Evolutionary conservation across 2,113 vertebrate genomes (phyloP).

Genomic region (Lagopus muta): DNA sequence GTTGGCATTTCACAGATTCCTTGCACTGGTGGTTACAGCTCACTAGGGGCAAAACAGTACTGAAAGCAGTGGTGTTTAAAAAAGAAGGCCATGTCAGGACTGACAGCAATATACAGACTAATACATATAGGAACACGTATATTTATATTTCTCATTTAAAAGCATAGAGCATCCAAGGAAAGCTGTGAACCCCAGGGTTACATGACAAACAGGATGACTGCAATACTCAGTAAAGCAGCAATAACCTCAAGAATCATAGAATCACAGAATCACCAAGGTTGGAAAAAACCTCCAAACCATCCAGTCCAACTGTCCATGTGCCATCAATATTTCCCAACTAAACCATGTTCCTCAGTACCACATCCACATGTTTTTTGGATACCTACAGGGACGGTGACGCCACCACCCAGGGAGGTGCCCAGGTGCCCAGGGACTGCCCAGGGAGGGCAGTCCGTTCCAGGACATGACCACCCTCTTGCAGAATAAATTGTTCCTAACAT

Average conservation of each 20-base stretch:
- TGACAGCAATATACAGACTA: background rate
- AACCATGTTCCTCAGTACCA: too few relatives aligned
- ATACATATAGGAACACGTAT: background rate
- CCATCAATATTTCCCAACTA: too few relatives aligned
- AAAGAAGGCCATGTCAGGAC: background rate
- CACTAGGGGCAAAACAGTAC: background rate
- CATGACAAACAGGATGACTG: background rate
- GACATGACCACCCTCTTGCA: too few relatives aligned
- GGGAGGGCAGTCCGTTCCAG: too few relatives aligned
- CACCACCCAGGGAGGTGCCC: too few relatives aligned
- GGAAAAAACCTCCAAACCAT: too few relatives aligned
- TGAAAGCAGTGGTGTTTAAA: background rate
- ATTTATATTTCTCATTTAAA: background rate
- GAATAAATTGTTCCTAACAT: too few relatives aligned
- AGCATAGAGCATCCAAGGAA: background rate
- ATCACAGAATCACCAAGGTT: too few relatives aligned
- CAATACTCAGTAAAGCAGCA: background rate
- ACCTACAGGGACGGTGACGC: too few relatives aligned
- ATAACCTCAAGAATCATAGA: background rate
- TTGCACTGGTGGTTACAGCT: background rate
- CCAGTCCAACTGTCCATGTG: too few relatives aligned
- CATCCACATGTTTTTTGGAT: too few relatives aligned
- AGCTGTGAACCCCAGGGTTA: background rate
- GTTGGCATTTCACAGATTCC: background rate
- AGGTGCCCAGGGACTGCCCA: too few relatives aligned